phyloP scores from a whole-genome alignment of 2,113 vertebrate species.

The Petrocephalus microphthalmus region DNA sequence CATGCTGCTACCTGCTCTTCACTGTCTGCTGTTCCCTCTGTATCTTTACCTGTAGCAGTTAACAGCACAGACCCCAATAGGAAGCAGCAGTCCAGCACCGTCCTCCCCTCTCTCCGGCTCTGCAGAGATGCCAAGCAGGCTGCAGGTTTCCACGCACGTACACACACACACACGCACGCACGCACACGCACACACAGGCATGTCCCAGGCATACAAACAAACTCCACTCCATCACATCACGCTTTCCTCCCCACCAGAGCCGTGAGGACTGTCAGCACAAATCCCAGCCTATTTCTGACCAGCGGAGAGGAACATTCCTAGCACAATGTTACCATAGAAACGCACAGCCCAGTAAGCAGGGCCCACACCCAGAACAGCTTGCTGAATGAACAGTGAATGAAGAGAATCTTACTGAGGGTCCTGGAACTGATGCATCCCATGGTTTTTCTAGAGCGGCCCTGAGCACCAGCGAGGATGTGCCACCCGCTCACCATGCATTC shows the following conservation, averaged over 20 bases:
- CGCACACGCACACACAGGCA: constrained; percentile 14
- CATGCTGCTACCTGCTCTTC: background rate
- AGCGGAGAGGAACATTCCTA: constrained; percentile 4
- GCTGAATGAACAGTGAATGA: constrained; percentile 39
- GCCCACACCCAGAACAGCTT: constrained; percentile 8
- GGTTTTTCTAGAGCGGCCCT: constrained; percentile 70
- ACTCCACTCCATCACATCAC: constrained; percentile 25
- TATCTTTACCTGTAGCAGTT: background rate
- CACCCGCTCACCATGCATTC: constrained; percentile 64
- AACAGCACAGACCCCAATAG: background rate
- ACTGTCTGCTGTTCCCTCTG: background rate
- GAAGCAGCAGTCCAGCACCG: background rate
- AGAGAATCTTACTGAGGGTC: constrained; percentile 64
- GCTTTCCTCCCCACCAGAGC: constrained; percentile 14
- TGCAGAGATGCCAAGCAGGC: background rate
- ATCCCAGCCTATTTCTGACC: constrained; percentile 10
- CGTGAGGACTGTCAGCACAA: constrained; percentile 24
- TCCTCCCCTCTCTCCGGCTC: background rate
- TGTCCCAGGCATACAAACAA: constrained; percentile 30
- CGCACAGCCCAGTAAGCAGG: constrained; percentile 7
- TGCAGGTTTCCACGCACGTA: background rate
- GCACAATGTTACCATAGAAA: constrained; percentile 22
- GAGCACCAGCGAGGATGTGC: constrained; percentile 66
- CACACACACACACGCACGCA: constrained; percentile 15
- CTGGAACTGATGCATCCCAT: constrained; percentile 75